Evolutionary conservation across 2,113 vertebrate species (phyloP), one percentile per base, ranked within the genome.

Genomic region (Paraplagusia blochii): DNA sequence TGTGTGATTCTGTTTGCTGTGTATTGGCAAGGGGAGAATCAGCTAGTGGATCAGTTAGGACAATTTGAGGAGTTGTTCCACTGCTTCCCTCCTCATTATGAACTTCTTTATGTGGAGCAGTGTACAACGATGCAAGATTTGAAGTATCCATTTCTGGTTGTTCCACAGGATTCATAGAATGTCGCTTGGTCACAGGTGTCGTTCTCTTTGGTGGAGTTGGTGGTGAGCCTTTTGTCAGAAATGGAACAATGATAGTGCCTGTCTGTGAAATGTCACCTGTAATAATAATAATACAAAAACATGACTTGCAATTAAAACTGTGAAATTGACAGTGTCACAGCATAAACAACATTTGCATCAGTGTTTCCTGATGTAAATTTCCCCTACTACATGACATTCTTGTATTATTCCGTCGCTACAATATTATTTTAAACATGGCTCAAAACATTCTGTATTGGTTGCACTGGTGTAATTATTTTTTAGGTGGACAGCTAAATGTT

Each of bases 161-260:
- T 29, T 29, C 22, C 22, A 29, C 22, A 89, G 67, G 86, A 44
- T 89, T 84, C 4, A 55, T 68, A 0, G 66, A 75, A 22, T 38
- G 69, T 9, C 79, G 85, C 48, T 90, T 90, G 68, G 67, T 79
- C 49, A 93, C 76, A 0, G 91, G 87, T 35, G 92, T 84, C 53
- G 84, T 92, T 82, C 95, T 93, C 75, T 93, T 95, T 0, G 93
- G 92, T 1, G 96, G 95, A 18, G 91, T 88, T 11, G 95, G 95
- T 15, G 95, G 95, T 22, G 95, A 96, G 19, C 91, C 92, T 76
- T 92, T 97, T 35, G 86, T 45, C 4, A 35, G 88, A 16, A 86
- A 77, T 15, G 44, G 87, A 61, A 74, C 86, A 53, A 59, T 76
- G 71, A 85, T 68, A 69, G 74, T 2, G 46, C 91, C 82, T 18